Conservation (phyloP, 1,140 invertebrate species). For the Elymnias hypermnestra region DNA sequence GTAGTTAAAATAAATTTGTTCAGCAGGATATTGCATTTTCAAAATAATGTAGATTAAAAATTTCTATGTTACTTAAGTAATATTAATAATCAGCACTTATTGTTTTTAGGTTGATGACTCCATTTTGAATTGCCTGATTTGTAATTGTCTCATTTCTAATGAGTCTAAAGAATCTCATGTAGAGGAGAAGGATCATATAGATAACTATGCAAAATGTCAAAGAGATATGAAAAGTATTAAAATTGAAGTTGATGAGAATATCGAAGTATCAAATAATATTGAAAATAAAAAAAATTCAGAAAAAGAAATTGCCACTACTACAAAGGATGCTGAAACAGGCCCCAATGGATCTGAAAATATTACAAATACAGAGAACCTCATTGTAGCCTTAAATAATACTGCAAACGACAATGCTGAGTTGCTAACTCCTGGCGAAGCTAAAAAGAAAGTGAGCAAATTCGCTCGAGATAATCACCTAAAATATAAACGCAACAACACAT, state of each 20-base stretch:
- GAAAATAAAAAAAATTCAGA: not conserved
- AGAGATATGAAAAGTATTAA: not conserved
- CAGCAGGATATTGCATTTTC: no score
- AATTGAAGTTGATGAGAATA: not conserved
- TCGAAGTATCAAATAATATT: not conserved
- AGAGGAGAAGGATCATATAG: conserved; percentile 8
- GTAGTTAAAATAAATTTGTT: no score
- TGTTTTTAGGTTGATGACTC: conserved; percentile 26
- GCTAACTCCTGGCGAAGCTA: conserved; percentile 3
- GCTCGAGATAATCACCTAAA: conserved; percentile 26
- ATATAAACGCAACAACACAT: conserved; percentile 20
- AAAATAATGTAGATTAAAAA: no score
- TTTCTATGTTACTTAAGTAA: no score
- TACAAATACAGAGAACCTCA: no score
- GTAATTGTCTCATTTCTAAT: conserved; percentile 23
- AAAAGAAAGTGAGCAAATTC: conserved; percentile 12
- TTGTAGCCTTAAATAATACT: not conserved
- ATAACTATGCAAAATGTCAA: conserved; percentile 17
- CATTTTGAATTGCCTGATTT: conserved; percentile 36
- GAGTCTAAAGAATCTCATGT: conserved; percentile 15
- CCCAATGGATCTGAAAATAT: no score
- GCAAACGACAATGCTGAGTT: not conserved
- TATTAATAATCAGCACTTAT: not conserved
- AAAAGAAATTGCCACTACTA: not conserved
- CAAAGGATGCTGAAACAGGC: no score